Evolutionary conservation across 2,888 invertebrate species (phyloP), one percentile per base, ranked within the genome.

Genomic region (Silvanus unidentatus): DNA sequence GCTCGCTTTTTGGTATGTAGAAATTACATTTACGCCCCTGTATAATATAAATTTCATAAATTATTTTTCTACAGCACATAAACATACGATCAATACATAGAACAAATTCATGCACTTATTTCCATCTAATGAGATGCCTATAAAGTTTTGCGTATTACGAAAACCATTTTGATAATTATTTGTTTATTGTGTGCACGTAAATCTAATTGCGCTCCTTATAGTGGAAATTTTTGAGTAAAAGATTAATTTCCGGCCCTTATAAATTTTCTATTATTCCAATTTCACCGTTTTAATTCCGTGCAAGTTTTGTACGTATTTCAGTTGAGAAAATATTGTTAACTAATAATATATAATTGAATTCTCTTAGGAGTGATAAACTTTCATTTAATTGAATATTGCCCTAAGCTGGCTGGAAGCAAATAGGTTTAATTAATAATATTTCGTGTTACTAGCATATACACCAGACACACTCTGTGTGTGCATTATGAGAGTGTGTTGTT

Each of bases 361-460:
- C 32, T 12, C 32, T 11, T 30, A 46, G 34, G 16, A 36, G 40
- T 44, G 44, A 40, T 40, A 44, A 44, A 44, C 44, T 44, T 44
- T 40, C 35, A 36, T 16, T 30, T 44, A 40, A 29, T 40, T 40
- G 40, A 36, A 40, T 11, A 29, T 29, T 35, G 40, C 36, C 40
- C 30, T 16, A 40, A 44, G 44, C 44, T 36, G 16, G 40, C 44
- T 35, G 44, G 44, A 39, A 35, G 40, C 37, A 40, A 44, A 44
- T 44, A 44, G 32, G 40, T 40, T 44, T 44, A 44, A 44, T 44
- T 44, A 44, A 44, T 40, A 44, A 40, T 44, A 44, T 44, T 44
- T 40, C 40, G 29, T 40, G 40, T 22, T 32, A 32, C 8, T 22
- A 3, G 4, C 8, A 8, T 22, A 22, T 22, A 22, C 8, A 22